These are phyloP conservation scores for Oreotragus oreotragus DNA, from an alignment of 2,113 vertebrate species.

Conservation along the genomic window DNA sequence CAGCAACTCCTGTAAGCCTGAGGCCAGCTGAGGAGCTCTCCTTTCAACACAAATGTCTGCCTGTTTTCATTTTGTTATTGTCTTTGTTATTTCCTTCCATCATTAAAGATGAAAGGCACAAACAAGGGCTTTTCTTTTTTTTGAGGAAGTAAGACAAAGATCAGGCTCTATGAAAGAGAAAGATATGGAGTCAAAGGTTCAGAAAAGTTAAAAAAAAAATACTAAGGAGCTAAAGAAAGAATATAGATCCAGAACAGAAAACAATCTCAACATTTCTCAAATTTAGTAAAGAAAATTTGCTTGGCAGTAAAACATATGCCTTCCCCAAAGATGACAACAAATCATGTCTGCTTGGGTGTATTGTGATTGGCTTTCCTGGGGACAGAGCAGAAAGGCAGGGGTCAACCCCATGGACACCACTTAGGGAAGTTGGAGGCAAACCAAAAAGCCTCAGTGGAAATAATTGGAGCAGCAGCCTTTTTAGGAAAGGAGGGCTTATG, in stretches of 20 bases:
- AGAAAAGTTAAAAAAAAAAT: background rate
- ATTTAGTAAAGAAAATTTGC: background rate
- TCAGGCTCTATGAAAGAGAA: background rate
- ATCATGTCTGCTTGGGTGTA: background rate
- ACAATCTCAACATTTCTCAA: background rate
- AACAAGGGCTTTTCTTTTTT: background rate
- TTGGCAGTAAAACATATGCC: background rate
- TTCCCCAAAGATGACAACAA: background rate
- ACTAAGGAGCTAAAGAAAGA: background rate
- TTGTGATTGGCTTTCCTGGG: background rate
- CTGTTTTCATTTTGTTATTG: background rate
- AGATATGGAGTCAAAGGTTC: background rate
- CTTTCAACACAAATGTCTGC: background rate
- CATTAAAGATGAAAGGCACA: background rate
- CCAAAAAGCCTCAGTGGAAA: background rate
- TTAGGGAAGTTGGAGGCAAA: background rate
- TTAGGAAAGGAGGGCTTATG: background rate
- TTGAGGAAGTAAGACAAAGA: background rate
- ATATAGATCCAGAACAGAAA: background rate
- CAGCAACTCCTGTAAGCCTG: background rate
- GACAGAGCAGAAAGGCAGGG: background rate
- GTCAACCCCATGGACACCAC: background rate
- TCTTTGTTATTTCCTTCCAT: background rate
- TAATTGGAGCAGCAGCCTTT: background rate
- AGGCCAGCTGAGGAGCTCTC: background rate